Base-by-base conservation (phyloP, 2,888 invertebrate genomes). In the Pseudeuparius sepicola region DNA sequence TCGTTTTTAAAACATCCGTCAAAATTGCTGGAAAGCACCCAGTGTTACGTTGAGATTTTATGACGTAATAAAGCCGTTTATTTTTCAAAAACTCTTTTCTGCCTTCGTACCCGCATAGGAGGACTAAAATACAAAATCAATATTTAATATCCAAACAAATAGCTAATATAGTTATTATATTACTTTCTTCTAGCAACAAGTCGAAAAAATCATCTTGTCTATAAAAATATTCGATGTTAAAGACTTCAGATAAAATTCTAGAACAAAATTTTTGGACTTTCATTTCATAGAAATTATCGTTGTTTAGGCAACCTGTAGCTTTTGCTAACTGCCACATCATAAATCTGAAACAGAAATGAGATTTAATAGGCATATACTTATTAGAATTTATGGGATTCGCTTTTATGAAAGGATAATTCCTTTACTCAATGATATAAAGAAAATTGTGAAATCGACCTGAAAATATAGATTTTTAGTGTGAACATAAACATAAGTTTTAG, bases 71-170 rank as follows among this genome's bases (percentile, higher is more conserved):
- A 11, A 55, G 39, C 49, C 51, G 52, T 24, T 44, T 34, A 11
- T 36, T 39, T 15, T 45, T 40, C 9, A 55, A 40, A 32, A 54
- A 54, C 4, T 55, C 53, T 1, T 33, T 24, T 13, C 42, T 54
- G 2, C 55, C 55, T 36, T 53, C 55, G 20, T 51, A 53, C 2
- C 53, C 55, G 39, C 55, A 55, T 1, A 55, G 38, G 4, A 53
- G 31, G 20, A 46, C 54, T 54, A 33, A 31, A 50, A 51, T 25
- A 17, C 14, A 32, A 20, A 31, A 23, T 20, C 6, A 28, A 31
- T 13, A n/a, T 17, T 32, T 6, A 14, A 5, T 4, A 34, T 4
- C 3, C 16, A 20, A 37, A 16, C 9, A 4, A 34, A 16, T 14
- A 12, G 17, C 4, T 11, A 13, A 16, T 10, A 7, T 5, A 6